Evolutionary conservation across 2,888 invertebrate species (phyloP).

Genomic region (Lasioglossum zephyrum): DNA sequence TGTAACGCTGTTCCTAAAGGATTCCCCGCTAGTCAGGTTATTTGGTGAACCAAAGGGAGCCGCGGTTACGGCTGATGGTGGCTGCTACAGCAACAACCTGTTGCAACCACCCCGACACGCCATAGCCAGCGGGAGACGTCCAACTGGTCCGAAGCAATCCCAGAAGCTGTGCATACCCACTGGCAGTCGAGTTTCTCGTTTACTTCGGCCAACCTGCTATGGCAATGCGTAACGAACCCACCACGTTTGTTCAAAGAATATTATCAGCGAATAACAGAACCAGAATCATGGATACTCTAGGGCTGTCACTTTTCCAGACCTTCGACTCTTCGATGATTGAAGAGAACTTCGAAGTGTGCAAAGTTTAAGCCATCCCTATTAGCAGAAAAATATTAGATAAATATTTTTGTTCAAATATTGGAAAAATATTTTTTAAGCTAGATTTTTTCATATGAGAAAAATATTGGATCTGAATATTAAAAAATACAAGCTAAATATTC

Average conservation of each 20-base stretch:
- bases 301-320: no score
- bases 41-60: conserved; percentile 65
- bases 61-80: conserved; percentile 55
- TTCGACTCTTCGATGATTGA: no score
- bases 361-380: no score
- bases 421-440: no score
- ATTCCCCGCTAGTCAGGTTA: conserved; percentile 43
- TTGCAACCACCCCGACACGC: conserved; percentile 76
- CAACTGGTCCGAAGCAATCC: conserved; percentile 62
- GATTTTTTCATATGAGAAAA: no score
- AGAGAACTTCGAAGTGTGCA: no score
- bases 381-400: no score
- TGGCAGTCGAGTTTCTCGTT: conserved; percentile 45
- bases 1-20: conserved; percentile 37
- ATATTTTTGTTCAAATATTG: no score
- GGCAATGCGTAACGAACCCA: conserved; percentile 17
- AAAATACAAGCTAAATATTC: no score
- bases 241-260: background rate
- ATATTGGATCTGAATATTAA: no score
- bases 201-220: conserved; percentile 25
- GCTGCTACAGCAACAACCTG: conserved; percentile 74
- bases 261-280: background rate
- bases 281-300: background rate
- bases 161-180: conserved; percentile 56
- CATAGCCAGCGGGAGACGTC: conserved; percentile 70